A percentile compares a stretch with the other conserved stretches of the same genome.
Conservation (phyloP, 1,140 invertebrate species). For the Lepeophtheirus salmonis region DNA sequence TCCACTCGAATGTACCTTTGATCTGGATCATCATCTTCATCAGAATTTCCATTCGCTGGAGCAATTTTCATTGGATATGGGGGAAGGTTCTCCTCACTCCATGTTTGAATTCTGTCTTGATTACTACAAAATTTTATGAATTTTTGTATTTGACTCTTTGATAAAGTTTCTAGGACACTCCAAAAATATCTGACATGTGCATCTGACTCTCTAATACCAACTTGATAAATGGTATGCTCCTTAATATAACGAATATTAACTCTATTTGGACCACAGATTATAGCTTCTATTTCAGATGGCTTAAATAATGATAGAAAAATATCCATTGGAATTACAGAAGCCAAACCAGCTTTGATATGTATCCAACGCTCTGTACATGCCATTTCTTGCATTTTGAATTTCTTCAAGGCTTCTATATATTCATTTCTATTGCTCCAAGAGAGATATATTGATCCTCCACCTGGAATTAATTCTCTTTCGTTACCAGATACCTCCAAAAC, state of each 20-base stretch:
- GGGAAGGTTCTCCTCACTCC: conserved; percentile 26
- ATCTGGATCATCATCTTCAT: conserved; percentile 26
- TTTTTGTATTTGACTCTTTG: conserved; percentile 27
- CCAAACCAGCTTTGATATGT: conserved; percentile 26
- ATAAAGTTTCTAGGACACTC: conserved; percentile 27
- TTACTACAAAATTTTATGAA: conserved; percentile 30
- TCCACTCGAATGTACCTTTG: conserved; percentile 28
- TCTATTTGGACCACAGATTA: conserved; percentile 28
- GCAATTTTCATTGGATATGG: conserved; percentile 33
- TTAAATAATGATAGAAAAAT: conserved; percentile 25
- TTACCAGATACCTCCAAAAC: conserved; percentile 20
- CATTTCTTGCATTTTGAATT: conserved; percentile 26
- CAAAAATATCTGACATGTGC: conserved; percentile 30
- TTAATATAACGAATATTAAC: conserved; percentile 29
- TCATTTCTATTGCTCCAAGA: conserved; percentile 27
- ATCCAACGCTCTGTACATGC: conserved; percentile 23
- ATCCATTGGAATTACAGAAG: conserved; percentile 27
- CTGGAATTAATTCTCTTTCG: conserved; percentile 26
- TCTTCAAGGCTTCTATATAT: conserved; percentile 26
- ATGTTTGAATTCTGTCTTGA: conserved; percentile 26
- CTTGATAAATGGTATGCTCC: conserved; percentile 23
- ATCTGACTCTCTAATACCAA: conserved; percentile 30
- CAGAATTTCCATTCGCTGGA: conserved; percentile 24
- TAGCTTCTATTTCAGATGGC: conserved; percentile 26
- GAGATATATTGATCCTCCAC: conserved; percentile 23